These are phyloP conservation scores for Prolemur simus DNA, from an alignment of 2,113 vertebrate genomes.

Conservation along the genomic window DNA sequence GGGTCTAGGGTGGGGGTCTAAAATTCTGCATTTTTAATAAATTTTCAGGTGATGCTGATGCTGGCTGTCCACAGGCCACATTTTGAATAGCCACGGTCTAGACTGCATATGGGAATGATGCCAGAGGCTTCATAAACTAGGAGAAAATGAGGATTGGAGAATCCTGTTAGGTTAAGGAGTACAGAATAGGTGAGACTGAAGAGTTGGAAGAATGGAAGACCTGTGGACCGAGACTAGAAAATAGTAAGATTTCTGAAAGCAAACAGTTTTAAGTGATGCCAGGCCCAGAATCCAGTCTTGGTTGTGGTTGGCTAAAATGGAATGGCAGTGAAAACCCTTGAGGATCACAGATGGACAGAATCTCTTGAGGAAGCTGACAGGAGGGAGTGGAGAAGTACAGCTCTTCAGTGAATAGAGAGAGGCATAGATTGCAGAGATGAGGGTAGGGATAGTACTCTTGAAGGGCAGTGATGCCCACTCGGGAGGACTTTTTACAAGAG, in stretches of 20 bases:
- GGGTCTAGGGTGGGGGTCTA: background rate
- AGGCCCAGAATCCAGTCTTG: background rate
- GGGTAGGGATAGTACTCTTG: background rate
- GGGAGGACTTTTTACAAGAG: background rate
- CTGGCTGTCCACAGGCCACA: background rate
- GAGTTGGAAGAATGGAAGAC: background rate
- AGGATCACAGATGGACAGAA: background rate
- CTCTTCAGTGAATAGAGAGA: background rate
- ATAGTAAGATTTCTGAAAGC: background rate
- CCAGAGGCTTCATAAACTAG: background rate
- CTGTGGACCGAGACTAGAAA: background rate
- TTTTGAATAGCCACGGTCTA: background rate
- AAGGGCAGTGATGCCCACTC: background rate
- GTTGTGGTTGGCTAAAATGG: too few relatives aligned
- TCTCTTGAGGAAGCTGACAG: background rate
- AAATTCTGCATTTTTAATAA: background rate
- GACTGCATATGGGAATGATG: background rate
- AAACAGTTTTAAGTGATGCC: background rate
- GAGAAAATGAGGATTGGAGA: background rate
- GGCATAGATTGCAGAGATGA: background rate
- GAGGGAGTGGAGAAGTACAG: background rate
- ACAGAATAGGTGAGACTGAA: background rate
- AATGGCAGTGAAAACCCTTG: background rate
- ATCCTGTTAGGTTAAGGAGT: background rate
- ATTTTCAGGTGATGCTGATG: background rate